These are phyloP conservation scores for Hylomyscus alleni DNA, from an alignment of 2,797 vertebrate species.

Conservation along the genomic window DNA sequence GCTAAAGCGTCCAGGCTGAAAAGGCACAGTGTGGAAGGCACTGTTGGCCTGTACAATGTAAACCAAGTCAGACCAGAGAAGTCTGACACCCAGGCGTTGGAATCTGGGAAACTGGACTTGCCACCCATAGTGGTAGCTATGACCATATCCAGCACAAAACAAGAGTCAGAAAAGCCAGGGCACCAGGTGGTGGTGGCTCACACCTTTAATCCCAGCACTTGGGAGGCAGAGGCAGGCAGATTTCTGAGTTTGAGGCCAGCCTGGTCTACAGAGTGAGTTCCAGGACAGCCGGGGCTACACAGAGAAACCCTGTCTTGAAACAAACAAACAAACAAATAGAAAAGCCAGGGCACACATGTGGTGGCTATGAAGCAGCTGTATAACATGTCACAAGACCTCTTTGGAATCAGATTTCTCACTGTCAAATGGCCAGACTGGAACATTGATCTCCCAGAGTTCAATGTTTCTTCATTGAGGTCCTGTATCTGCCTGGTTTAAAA, in stretches of 20 bases:
- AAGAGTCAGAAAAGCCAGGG: background rate
- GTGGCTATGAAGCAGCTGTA: accelerated
- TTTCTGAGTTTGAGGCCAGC: no score
- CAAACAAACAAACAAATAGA: no score
- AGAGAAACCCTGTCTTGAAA: no score
- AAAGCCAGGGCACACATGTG: background rate
- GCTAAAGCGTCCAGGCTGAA: conserved; percentile 4
- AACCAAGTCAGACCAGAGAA: background rate
- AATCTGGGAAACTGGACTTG: background rate
- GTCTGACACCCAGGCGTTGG: background rate
- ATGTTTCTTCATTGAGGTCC: background rate
- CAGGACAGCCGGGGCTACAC: no score
- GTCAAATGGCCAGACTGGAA: background rate
- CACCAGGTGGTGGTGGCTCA: background rate
- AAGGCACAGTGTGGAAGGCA: background rate
- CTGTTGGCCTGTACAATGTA: background rate
- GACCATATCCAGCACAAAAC: conserved; percentile 26
- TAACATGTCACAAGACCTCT: background rate
- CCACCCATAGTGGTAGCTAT: background rate
- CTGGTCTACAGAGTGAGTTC: no score
- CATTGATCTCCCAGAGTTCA: background rate
- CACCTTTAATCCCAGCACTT: no score
- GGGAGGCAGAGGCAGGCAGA: no score
- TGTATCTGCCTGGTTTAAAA: background rate
- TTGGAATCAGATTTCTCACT: background rate